Evolutionary conservation across 2,113 vertebrate genomes (phyloP), one percentile per base, ranked within the genome.

Genomic region (Lamprologus sp.): DNA sequence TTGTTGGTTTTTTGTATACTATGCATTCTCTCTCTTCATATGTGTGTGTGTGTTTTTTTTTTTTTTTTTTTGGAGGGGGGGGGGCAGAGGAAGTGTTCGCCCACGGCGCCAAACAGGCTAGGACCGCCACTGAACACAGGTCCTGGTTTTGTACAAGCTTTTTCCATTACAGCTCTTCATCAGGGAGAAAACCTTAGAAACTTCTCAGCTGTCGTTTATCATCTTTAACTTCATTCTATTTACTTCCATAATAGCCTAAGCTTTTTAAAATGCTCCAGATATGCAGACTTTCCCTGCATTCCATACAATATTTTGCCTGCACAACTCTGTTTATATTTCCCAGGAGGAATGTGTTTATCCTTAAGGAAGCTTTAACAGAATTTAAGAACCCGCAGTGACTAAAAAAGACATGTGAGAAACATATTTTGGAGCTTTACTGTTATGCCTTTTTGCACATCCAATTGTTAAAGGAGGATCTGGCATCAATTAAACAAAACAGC

Each of bases 41-140:
- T 23, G 21, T 23, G 21, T 23, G 21, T 23, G 21, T 23, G 21
- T 23, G 3, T 23, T 23, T 23, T 23, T 23, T 23, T 23, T 23
- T 3, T 8, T 8, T 2, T 8, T 35, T 35, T 4, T 35, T 37
- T 9, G 28, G 28, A 1, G 3, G 17, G 49, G 19, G 19, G 5
- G 7, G 5, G 40, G 1, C 17, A 21, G 51, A 11, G 1, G 10
- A 0, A 7, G 10, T 12, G 53, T 23, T 54, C 2, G 2, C n/a
- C n/a, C 53, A 54, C 6, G 53, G 21, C 0, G 4, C 2, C 53
- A 55, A 23, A 55, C 53, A 23, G 53, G 21, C 53, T 23, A 23
- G 53, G 21, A 23, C 53, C 21, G 6, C 53, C 53, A 55, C 53
- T 55, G 53, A 55, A 28, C 68, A 47, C 68, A 28, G 13, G 4